phyloP scores from a whole-genome alignment of 2,113 vertebrate genomes.

The Orthochromis indermauri region DNA sequence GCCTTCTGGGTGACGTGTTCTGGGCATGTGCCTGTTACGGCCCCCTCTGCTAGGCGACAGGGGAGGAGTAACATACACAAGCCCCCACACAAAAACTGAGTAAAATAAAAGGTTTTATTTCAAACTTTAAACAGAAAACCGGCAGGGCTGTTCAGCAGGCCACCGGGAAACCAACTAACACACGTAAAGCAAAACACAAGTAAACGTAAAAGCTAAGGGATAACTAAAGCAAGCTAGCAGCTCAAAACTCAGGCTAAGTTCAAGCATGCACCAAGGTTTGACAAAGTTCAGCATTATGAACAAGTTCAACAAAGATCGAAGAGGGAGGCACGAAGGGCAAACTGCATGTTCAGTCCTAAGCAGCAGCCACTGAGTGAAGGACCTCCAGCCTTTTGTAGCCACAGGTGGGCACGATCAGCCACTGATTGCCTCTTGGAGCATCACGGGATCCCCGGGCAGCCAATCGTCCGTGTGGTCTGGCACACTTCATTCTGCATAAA shows the following conservation, averaged over 20 bases:
- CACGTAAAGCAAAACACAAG: not conserved
- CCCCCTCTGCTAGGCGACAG: not conserved
- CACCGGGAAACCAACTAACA: not conserved
- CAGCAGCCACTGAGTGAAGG: not conserved
- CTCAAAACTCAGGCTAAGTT: not conserved
- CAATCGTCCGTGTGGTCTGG: not conserved
- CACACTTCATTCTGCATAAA: not conserved
- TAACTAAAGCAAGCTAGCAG: not conserved
- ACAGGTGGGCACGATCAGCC: not conserved
- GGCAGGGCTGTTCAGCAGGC: not conserved
- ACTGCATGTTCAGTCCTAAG: accelerated
- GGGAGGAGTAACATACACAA: not conserved
- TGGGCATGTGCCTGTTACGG: not conserved
- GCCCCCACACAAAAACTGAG: not conserved
- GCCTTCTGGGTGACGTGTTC: not conserved
- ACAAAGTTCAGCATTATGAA: accelerated
- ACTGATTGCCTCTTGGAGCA: not conserved
- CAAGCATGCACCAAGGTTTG: not conserved
- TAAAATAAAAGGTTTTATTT: not conserved
- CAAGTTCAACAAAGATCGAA: accelerated
- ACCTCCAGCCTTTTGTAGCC: not conserved
- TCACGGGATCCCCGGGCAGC: not conserved
- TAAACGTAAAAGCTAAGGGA: not conserved
- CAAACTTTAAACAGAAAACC: not conserved
- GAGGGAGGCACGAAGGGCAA: not conserved